phyloP scores from a whole-genome alignment of 2,797 vertebrate genomes.

The Pyrocephalus nanus region DNA sequence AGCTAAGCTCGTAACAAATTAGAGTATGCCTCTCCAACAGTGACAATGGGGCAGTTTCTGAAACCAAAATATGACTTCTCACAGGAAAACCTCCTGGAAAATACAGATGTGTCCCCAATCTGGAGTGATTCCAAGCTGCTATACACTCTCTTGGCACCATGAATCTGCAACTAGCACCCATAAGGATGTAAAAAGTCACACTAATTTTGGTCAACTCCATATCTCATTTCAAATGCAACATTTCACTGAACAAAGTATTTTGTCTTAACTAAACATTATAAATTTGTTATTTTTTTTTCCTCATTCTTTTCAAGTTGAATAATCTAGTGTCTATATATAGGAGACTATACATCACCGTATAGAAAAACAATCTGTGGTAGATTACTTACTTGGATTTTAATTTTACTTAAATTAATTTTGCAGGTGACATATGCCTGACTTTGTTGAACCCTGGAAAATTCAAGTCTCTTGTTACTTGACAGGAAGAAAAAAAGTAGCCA shows the following conservation, averaged over 20 bases:
- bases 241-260: background rate
- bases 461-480: background rate
- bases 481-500: background rate
- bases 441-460: background rate
- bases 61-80: background rate
- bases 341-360: background rate
- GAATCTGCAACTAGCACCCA: background rate
- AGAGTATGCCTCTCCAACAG: background rate
- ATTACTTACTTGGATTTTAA: background rate
- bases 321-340: background rate
- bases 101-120: background rate
- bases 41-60: background rate
- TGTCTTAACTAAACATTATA: background rate
- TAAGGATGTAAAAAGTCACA: background rate
- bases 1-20: background rate
- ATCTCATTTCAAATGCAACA: background rate
- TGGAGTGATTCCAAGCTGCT: background rate
- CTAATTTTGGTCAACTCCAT: background rate
- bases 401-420: background rate
- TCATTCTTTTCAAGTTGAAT: background rate
- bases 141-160: background rate
- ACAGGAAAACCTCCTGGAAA: background rate
- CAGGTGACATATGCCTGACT: background rate
- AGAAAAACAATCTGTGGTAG: background rate
- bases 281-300: background rate